These are phyloP conservation scores for Molothrus aeneus DNA, from an alignment of 2,797 vertebrate genomes.

Conservation along the genomic window DNA sequence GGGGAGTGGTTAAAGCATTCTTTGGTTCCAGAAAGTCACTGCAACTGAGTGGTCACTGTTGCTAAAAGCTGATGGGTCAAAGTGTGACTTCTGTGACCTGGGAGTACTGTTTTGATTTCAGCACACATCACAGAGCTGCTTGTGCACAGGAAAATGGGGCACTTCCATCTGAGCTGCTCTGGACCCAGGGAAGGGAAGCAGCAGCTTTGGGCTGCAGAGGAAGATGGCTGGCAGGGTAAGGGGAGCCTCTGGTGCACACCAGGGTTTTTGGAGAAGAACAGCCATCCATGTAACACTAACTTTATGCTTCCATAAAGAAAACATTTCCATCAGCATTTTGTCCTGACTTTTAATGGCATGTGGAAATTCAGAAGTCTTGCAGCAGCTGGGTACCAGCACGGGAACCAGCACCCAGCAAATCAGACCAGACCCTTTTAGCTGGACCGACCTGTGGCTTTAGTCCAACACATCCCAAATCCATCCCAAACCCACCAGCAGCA, in stretches of 20 bases:
- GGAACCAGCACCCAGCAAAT: background rate
- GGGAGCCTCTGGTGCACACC: background rate
- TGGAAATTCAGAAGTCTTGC: background rate
- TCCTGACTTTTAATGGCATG: background rate
- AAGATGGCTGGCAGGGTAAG: background rate
- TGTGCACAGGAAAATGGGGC: background rate
- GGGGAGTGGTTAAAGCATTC: background rate
- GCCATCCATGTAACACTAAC: accelerated
- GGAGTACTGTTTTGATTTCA: background rate
- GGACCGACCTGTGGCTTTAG: background rate
- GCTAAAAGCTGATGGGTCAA: background rate
- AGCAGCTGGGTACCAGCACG: background rate
- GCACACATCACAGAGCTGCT: background rate
- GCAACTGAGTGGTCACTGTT: background rate
- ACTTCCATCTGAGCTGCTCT: background rate
- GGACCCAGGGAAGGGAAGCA: background rate
- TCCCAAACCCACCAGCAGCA: background rate
- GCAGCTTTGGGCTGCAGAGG: background rate
- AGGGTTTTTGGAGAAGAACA: background rate
- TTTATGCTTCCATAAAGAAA: background rate
- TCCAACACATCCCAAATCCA: background rate
- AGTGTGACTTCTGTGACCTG: background rate
- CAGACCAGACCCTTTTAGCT: background rate
- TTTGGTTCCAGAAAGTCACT: background rate
- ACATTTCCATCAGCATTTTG: accelerated